A percentile compares a stretch with the other conserved stretches of the same genome.
Evolutionary conservation across 2,888 invertebrate genomes (phyloP).

Genomic region (Andrena dorsata): DNA sequence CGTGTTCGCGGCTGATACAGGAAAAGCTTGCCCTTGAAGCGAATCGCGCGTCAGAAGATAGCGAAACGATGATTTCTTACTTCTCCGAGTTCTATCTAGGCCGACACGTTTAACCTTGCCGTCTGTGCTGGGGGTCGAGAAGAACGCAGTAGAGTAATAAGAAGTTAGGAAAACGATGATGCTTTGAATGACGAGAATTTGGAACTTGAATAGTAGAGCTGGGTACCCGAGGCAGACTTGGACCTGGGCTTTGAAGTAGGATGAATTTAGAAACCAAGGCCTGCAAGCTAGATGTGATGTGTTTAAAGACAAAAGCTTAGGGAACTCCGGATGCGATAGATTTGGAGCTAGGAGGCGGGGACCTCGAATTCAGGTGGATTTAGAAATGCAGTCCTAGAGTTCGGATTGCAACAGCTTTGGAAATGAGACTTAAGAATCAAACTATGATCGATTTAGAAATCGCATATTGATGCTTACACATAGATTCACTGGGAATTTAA

Average conservation of each 20-base stretch:
- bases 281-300: background rate
- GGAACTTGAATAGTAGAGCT: background rate
- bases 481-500: too few species aligned
- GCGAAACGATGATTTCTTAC: background rate
- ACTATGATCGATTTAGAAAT: too few species aligned
- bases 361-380: background rate
- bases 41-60: background rate
- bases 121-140: too few species aligned
- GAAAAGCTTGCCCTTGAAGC: slow-evolving; percentile 15
- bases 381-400: background rate
- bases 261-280: slow-evolving; percentile 17
- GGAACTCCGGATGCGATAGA: background rate
- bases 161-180: too few species aligned
- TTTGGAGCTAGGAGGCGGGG: background rate
- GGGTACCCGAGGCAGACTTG: background rate
- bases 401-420: too few species aligned
- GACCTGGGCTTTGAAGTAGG: background rate
- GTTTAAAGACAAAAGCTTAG: background rate
- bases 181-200: background rate
- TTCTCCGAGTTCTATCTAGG: background rate
- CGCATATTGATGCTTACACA: too few species aligned
- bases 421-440: too few species aligned
- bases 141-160: too few species aligned
- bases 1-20: slow-evolving; percentile 40
- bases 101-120: too few species aligned